These are phyloP conservation scores for Chitala chitala DNA, from an alignment of 2,113 vertebrate genomes.

Conservation along the genomic window DNA sequence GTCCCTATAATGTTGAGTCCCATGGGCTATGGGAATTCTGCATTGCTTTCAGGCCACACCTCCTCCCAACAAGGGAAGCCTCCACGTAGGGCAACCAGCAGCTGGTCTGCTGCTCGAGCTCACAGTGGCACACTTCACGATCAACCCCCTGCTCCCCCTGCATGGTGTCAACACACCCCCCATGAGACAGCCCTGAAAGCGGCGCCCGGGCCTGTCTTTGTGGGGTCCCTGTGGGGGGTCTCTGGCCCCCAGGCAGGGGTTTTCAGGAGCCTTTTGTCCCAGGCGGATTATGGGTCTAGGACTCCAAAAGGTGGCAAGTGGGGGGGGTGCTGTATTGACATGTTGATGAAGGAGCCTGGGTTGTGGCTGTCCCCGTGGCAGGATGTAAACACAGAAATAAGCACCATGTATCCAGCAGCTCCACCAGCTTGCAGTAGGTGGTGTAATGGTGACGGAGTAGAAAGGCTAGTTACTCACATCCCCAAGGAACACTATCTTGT, in stretches of 20 bases:
- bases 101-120: not conserved
- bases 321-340: conserved; percentile 9
- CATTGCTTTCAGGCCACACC: not conserved
- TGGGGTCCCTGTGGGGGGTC: not conserved
- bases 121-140: conserved; percentile 13
- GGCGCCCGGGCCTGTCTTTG: not conserved
- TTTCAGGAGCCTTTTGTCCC: conserved; percentile 12
- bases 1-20: not conserved
- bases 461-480: too few relatives aligned
- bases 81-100: not conserved
- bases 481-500: too few relatives aligned
- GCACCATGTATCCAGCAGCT: not conserved
- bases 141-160: not conserved
- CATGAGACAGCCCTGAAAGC: conserved; percentile 11
- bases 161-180: conserved; percentile 12
- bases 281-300: conserved; percentile 6
- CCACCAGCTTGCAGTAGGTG: not conserved
- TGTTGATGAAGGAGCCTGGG: not conserved
- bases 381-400: conserved; percentile 6
- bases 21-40: not conserved
- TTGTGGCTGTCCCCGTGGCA: conserved; percentile 3
- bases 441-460: not conserved
- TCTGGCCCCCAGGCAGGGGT: not conserved
- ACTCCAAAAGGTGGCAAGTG: not conserved
- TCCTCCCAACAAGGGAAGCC: not conserved